These are phyloP conservation scores for Carabus problematicus DNA, from an alignment of 2,888 invertebrate species.

Conservation along the genomic window DNA sequence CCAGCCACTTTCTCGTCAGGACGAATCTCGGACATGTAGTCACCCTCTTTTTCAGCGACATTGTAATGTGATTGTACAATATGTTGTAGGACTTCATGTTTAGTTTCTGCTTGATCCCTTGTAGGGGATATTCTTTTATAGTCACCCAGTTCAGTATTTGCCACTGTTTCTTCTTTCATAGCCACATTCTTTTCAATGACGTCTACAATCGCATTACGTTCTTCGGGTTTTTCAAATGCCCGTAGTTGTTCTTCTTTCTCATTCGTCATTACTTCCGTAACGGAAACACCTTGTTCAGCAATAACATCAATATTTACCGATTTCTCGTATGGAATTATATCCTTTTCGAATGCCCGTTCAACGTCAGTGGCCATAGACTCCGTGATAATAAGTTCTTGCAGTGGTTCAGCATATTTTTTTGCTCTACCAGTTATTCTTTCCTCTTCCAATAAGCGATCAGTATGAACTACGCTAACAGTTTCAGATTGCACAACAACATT, in stretches of 20 bases:
- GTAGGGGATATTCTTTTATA: slow-evolving; percentile 58
- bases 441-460: slow-evolving; percentile 59
- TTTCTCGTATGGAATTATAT: slow-evolving; percentile 64
- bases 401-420: slow-evolving; percentile 60
- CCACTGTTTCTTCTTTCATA: slow-evolving; percentile 60
- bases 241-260: slow-evolving; percentile 63
- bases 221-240: slow-evolving; percentile 55
- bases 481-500: slow-evolving; percentile 61
- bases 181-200: slow-evolving; percentile 63
- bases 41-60: slow-evolving; percentile 63
- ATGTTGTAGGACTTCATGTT: slow-evolving; percentile 60
- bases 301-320: slow-evolving; percentile 64
- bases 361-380: slow-evolving; percentile 65
- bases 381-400: slow-evolving; percentile 63
- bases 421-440: slow-evolving; percentile 59
- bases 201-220: slow-evolving; percentile 63
- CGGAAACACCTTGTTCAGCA: slow-evolving; percentile 67
- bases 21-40: slow-evolving; percentile 56
- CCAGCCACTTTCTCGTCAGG: slow-evolving; percentile 65
- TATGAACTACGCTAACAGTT: slow-evolving; percentile 58
- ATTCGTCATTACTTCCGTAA: slow-evolving; percentile 65
- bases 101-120: slow-evolving; percentile 57
- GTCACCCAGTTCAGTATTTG: slow-evolving; percentile 60
- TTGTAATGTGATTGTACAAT: slow-evolving; percentile 60
- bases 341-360: slow-evolving; percentile 58